Conservation (phyloP, 2,888 invertebrate genomes). For the Horisme vitalbata region DNA sequence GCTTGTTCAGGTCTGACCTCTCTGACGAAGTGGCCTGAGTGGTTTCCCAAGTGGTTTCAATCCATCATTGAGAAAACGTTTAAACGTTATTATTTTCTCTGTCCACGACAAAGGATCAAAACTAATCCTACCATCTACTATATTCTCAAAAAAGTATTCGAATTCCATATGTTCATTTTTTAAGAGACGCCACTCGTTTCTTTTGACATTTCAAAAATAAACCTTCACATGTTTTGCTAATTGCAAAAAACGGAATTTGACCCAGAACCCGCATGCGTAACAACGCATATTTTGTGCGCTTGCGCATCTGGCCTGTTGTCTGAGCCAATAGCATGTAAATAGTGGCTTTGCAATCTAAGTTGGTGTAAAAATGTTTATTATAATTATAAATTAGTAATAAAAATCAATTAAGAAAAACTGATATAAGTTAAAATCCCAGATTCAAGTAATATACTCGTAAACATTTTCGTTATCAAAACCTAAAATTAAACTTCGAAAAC, state of each 20-base stretch:
- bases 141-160: conserved; percentile 31
- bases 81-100: too few relatives aligned
- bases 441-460: too few relatives aligned
- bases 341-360: too few relatives aligned
- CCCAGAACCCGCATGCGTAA: conserved; percentile 43
- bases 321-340: neutral
- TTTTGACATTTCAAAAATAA: conserved; percentile 38
- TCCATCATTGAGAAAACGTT: too few relatives aligned
- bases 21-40: too few relatives aligned
- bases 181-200: conserved; percentile 44
- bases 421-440: too few relatives aligned
- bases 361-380: too few relatives aligned
- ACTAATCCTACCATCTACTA: conserved; percentile 14
- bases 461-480: neutral
- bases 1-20: too few relatives aligned
- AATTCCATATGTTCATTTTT: conserved; percentile 53
- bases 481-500: conserved; percentile 8
- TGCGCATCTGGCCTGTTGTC: conserved; percentile 23
- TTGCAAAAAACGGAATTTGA: conserved; percentile 44
- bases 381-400: too few relatives aligned
- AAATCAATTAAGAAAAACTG: too few relatives aligned
- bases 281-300: conserved; percentile 17
- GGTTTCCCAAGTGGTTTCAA: too few relatives aligned
- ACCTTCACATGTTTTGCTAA: conserved; percentile 40
- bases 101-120: conserved; percentile 29